Base-by-base conservation (phyloP, 2,113 vertebrate species). In the Saguinus midas region DNA sequence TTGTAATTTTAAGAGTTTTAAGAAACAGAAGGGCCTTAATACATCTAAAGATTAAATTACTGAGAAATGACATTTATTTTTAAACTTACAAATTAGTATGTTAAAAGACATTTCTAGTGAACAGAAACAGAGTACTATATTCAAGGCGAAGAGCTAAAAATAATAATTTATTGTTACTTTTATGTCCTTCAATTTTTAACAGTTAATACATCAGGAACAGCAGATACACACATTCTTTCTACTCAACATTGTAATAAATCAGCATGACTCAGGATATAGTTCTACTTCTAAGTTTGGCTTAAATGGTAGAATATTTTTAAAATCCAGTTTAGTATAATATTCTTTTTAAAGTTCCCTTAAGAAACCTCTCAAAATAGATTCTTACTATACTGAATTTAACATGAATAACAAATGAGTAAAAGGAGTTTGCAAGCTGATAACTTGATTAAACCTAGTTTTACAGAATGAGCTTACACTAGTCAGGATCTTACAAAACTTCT, bases 1-100 rank as follows among this genome's bases (percentile, higher is more conserved):
- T 23, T 57, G 3, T 96, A 98, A 96, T 97, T 98, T 98, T 97
- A 98, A 98, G 90, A 93, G 81, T 98, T 98, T 97, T 97, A 98
- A 97, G 81, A 79, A 93, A 95, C 86, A 95, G 94, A 86, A 97
- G 68, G 82, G 81, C 79, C 64, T 93, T 76, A 78, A 57, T 72
- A 58, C 29, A 4, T 72, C 48, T 81, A 13, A 92, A 96, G 40
- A 57, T 57, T 82, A 73, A 86, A 66, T 93, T 88, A 14, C 64
- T 45, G 61, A 91, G 52, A 97, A 85, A 91, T 55, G 72, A 72
- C 12, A 78, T 58, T 95, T 94, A 92, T 70, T 97, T 95, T 94
- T 43, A 88, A 58, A 55, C 18, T 57, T 70, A 48, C 95, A 92
- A 96, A 45, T 79, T 45, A 76, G 21, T 3, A 43, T 92, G 57